A percentile compares a stretch with the other conserved stretches of the same genome.
These are phyloP conservation scores for Sphyrna mokarran DNA, from an alignment of 2,113 vertebrate species.

Conservation along the genomic window DNA sequence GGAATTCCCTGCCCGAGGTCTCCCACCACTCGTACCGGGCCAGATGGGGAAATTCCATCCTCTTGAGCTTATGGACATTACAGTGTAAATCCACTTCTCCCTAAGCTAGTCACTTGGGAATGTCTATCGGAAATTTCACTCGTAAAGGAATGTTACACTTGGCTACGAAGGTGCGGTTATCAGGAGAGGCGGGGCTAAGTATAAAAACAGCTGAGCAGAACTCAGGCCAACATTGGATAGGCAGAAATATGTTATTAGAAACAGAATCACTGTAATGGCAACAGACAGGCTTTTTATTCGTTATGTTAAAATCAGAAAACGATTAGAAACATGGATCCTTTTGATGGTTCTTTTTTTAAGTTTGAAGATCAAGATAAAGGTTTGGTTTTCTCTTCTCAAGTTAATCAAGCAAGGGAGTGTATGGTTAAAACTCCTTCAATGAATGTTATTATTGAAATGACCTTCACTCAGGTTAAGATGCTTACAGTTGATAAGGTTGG, in stretches of 20 bases:
- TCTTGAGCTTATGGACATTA: too few relatives aligned
- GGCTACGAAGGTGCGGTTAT: neutral
- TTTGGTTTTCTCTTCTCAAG: neutral
- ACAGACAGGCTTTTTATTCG: neutral
- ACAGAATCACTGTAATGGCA: neutral
- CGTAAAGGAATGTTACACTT: neutral
- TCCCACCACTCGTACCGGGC: too few relatives aligned
- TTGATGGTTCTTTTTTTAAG: neutral
- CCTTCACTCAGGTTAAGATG: neutral
- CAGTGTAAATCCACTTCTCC: neutral
- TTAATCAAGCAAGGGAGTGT: neutral
- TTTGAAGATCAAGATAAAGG: neutral
- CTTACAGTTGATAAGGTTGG: neutral
- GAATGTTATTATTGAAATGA: neutral
- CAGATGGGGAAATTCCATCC: too few relatives aligned
- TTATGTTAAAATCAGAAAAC: neutral
- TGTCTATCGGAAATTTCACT: neutral
- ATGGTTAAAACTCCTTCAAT: neutral
- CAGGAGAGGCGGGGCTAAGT: neutral
- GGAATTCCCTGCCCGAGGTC: too few relatives aligned
- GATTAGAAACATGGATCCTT: neutral
- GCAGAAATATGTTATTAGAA: neutral
- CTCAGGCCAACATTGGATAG: neutral
- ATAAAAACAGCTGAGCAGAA: neutral
- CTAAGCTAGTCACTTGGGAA: neutral